Base-by-base conservation (phyloP, 2,888 invertebrate species). In the Ametastegia equiseti region DNA sequence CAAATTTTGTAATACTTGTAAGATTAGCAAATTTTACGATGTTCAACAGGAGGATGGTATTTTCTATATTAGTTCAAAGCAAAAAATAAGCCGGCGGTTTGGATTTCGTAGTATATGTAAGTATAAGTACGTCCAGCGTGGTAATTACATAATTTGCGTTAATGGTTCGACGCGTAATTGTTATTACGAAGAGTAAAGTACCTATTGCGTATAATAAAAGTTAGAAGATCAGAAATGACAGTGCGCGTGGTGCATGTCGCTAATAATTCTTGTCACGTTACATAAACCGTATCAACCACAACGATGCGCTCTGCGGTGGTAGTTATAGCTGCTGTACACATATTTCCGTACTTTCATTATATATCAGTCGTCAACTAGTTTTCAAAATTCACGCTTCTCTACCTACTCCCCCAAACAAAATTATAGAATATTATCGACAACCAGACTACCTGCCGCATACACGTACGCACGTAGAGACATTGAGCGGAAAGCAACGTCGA, bases 221-320 rank as follows among this genome's bases (percentile, higher is more conserved):
- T 60, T 60, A n/a, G 60, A 60, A 30, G 30, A 60, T 39, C 19
- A 67, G 39, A 15, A 67, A 67, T 42, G 67, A 67, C 39, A 67
- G 67, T 67, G 67, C 67, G 67, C 39, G 39, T 39, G 36, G 27
- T 67, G 54, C 54, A 54, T 36, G 67, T 27, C 19, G 39, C 19
- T 39, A 39, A 39, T 67, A 54, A 54, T 39, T 19, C 11, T 19
- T 67, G 67, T 67, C 67, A 23, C 39, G 67, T 67, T 39, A 36
- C 39, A 15, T 67, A 36, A 67, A 39, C 39, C 36, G 19, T 50
- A 39, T 1, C 7, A 30, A 60, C 60, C 6, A 36, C 23, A 2
- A 19, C 39, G 19, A 11, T 39, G 39, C 19, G n/a, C 1, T 30
- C 13, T 15, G 13, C 19, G 30, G 3, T 60, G 36, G 9, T n/a